Percentiles rank a stretch among this genome's conserved stretches.
phyloP scores from a whole-genome alignment of 2,797 vertebrate species.

The Luscinia luscinia region DNA sequence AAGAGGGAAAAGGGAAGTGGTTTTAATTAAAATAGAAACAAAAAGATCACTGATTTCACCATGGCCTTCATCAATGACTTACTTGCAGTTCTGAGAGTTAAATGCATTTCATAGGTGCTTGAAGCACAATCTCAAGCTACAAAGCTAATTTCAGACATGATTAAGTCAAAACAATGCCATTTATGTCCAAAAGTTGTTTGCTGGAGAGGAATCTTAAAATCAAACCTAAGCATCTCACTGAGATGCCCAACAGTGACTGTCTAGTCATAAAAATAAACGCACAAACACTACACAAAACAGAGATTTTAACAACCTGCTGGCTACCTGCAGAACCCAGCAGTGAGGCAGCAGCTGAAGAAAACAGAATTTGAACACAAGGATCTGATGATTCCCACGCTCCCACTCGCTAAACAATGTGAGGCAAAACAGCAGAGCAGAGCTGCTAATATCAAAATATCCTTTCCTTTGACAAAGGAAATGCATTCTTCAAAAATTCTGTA shows the following conservation, averaged over 20 bases:
- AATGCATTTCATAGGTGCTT: neutral
- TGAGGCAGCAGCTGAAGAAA: neutral
- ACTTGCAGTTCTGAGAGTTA: neutral
- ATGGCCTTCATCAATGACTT: rapidly evolving
- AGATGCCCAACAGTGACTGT: neutral
- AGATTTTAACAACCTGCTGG: neutral
- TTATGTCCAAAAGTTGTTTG: neutral
- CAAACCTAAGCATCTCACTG: neutral
- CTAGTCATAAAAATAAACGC: neutral
- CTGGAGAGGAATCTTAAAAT: neutral
- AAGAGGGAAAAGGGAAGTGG: neutral
- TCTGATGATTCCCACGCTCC: neutral
- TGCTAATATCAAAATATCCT: neutral
- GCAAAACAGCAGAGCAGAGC: neutral
- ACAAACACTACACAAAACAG: neutral
- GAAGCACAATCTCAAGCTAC: neutral
- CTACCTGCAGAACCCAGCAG: neutral
- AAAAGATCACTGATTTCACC: neutral
- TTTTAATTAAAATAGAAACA: neutral
- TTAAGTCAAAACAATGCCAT: neutral
- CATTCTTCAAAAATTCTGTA: neutral
- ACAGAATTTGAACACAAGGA: neutral
- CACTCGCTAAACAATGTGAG: rapidly evolving
- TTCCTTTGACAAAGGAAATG: neutral
- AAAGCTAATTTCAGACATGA: neutral